phyloP scores from a whole-genome alignment of 2,113 vertebrate species.

The Rousettus leschenaultii region DNA sequence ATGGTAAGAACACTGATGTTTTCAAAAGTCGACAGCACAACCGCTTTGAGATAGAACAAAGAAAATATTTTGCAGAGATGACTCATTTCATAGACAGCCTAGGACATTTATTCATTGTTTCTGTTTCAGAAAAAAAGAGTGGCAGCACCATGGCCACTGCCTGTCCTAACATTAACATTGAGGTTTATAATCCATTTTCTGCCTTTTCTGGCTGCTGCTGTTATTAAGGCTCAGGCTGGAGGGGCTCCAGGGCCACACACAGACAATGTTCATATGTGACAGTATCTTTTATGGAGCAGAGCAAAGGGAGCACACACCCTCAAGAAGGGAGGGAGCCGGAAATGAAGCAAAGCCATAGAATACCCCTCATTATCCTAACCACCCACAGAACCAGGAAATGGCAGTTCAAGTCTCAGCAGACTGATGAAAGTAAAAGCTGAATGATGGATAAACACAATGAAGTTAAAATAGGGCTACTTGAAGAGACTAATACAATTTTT shows the following conservation, averaged over 20 bases:
- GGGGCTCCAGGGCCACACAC: slow-evolving; percentile 76
- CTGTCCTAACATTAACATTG: neutral
- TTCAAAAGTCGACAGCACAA: neutral
- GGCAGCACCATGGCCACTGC: neutral
- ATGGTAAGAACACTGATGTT: neutral
- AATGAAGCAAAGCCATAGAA: neutral
- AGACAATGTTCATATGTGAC: neutral
- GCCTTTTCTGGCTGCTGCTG: slow-evolving; percentile 26
- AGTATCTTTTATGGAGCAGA: slow-evolving; percentile 50
- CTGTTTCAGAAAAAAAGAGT: slow-evolving; percentile 36
- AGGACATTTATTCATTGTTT: neutral
- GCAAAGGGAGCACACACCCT: slow-evolving; percentile 21
- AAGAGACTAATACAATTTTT: neutral
- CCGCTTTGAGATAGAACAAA: neutral
- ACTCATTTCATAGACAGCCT: neutral
- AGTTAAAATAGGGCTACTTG: neutral
- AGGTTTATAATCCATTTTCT: slow-evolving; percentile 48
- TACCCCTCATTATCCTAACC: slow-evolving; percentile 2
- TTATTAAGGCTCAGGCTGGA: slow-evolving; percentile 54
- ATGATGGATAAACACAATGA: neutral
- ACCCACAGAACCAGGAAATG: neutral
- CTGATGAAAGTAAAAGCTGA: neutral
- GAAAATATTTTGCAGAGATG: neutral
- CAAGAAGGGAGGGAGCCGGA: slow-evolving; percentile 3
- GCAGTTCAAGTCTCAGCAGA: neutral